phyloP scores from a whole-genome alignment of 2,888 invertebrate genomes.

The Bombylius discolor region DNA sequence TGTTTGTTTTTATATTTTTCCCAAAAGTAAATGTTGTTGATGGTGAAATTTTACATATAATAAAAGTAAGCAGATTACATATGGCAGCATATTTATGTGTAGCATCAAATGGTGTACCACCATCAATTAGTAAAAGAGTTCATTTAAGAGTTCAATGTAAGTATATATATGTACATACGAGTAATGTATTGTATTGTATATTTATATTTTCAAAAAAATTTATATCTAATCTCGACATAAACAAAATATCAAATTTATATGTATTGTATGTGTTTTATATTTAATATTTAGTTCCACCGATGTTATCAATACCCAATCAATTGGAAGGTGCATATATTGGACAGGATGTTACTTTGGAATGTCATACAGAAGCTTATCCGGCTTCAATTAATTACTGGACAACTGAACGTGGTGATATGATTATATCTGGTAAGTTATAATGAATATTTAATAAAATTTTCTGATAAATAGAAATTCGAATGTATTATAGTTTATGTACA shows the following conservation, averaged over 20 bases:
- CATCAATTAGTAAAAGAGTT: slow-evolving; percentile 76
- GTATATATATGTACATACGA: slow-evolving; percentile 31
- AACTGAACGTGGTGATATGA: slow-evolving; percentile 81
- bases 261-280: too few species aligned
- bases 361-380: slow-evolving; percentile 84
- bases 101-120: slow-evolving; percentile 85
- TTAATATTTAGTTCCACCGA: slow-evolving; percentile 67
- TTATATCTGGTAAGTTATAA: slow-evolving; percentile 64
- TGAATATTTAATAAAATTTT: too few species aligned
- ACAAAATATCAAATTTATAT: slow-evolving; percentile 4
- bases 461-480: too few species aligned
- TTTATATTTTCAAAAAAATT: background rate
- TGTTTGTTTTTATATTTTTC: slow-evolving; percentile 13
- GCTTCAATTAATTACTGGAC: slow-evolving; percentile 93
- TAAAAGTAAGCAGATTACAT: slow-evolving; percentile 78
- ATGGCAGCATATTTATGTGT: slow-evolving; percentile 90
- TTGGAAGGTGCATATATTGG: slow-evolving; percentile 80
- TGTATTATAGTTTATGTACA: too few species aligned
- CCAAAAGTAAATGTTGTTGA: slow-evolving; percentile 73
- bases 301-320: slow-evolving; percentile 88
- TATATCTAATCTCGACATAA: background rate
- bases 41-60: slow-evolving; percentile 71
- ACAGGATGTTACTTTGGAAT: slow-evolving; percentile 77
- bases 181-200: too few species aligned
- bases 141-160: slow-evolving; percentile 73